A percentile compares a stretch with the other conserved stretches of the same genome.
Conservation (phyloP, 2,113 vertebrate genomes). For the Sitta europaea region DNA sequence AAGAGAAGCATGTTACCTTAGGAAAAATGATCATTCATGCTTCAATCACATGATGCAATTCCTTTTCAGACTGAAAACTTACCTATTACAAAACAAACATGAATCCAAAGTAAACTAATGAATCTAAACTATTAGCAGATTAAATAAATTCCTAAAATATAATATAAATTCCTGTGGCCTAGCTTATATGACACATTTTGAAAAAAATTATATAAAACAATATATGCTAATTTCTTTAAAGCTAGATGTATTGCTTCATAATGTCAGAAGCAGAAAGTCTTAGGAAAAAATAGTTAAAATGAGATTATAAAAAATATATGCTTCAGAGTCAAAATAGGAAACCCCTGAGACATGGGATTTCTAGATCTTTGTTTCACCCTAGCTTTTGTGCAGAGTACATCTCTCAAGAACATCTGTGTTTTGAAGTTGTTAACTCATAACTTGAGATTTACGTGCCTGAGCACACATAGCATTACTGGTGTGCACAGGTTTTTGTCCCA, state of each 20-base stretch:
- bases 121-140: background rate
- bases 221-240: background rate
- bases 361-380: background rate
- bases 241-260: background rate
- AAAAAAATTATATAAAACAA: background rate
- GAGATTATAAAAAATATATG: background rate
- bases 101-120: background rate
- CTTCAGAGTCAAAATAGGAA: background rate
- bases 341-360: background rate
- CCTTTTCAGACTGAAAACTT: background rate
- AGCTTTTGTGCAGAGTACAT: background rate
- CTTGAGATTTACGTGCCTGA: background rate
- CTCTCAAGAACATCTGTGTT: background rate
- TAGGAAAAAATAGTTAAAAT: background rate
- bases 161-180: background rate
- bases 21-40: constrained; percentile 24
- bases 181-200: background rate
- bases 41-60: background rate
- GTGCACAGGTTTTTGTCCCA: background rate
- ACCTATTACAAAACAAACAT: background rate
- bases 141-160: background rate
- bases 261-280: background rate
- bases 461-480: background rate
- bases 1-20: constrained; percentile 22
- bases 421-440: background rate